These are phyloP conservation scores for Polypterus senegalus DNA, from an alignment of 2,113 vertebrate genomes.

Conservation along the genomic window DNA sequence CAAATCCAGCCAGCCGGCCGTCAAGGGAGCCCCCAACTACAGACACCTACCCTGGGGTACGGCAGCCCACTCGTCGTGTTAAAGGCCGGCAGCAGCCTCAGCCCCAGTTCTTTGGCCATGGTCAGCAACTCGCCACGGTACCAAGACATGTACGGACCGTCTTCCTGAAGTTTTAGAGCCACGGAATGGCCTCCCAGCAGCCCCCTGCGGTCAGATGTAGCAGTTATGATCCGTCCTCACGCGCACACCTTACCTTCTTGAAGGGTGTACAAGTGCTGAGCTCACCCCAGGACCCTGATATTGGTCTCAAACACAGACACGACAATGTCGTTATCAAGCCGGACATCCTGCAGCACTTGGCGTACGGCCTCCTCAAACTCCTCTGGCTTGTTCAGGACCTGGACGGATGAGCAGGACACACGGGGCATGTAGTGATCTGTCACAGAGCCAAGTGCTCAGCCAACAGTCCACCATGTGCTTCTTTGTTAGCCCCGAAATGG, in stretches of 20 bases:
- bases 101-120: conserved; percentile 89
- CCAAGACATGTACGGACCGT: conserved; percentile 83
- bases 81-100: conserved; percentile 86
- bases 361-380: conserved; percentile 93
- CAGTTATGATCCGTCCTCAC: background rate
- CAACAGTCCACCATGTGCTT: background rate
- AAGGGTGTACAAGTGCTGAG: background rate
- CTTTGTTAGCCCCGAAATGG: background rate
- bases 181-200: conserved; percentile 88
- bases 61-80: conserved; percentile 96
- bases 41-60: conserved; percentile 79
- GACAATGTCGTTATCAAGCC: conserved; percentile 93
- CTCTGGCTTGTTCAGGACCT: conserved; percentile 92
- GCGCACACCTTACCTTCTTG: background rate
- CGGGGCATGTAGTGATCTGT: too few relatives aligned
- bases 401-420: conserved; percentile 19
- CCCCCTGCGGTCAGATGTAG: conserved; percentile 49
- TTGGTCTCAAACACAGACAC: conserved; percentile 98
- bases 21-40: conserved; percentile 1
- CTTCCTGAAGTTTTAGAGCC: conserved; percentile 88
- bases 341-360: conserved; percentile 84
- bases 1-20: too few relatives aligned
- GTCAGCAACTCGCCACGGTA: conserved; percentile 85
- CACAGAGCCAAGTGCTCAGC: background rate
- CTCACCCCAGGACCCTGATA: conserved; percentile 95